A percentile compares a stretch with the other conserved stretches of the same genome.
Conservation (phyloP, 2,113 vertebrate species). For the Pluvianellus socialis region DNA sequence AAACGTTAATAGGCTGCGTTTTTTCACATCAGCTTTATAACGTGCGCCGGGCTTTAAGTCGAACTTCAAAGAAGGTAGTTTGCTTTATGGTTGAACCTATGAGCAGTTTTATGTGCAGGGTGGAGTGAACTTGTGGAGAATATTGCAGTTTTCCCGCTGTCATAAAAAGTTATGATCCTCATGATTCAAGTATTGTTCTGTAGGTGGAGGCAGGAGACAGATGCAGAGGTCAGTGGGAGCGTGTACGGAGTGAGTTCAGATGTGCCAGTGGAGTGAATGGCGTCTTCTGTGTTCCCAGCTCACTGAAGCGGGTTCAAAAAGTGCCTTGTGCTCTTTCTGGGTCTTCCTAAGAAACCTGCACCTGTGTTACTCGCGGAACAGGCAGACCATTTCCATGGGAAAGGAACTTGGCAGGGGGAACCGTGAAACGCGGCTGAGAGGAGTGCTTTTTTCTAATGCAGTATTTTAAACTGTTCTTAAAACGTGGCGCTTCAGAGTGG, state of each 20-base stretch:
- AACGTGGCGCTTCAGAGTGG: slow-evolving; percentile 15
- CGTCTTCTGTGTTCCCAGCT: not conserved
- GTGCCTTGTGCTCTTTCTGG: slow-evolving; percentile 32
- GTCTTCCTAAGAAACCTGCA: slow-evolving; percentile 21
- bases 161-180: slow-evolving; percentile 55
- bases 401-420: slow-evolving; percentile 53
- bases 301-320: slow-evolving; percentile 1
- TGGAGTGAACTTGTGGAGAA: slow-evolving; percentile 23
- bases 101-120: slow-evolving; percentile 60
- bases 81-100: slow-evolving; percentile 38
- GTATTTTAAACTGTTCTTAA: not conserved
- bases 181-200: not conserved
- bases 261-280: slow-evolving; percentile 13
- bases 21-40: not conserved
- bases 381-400: slow-evolving; percentile 51
- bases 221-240: slow-evolving; percentile 9
- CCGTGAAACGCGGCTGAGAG: not conserved
- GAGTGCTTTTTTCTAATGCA: not conserved
- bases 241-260: not conserved
- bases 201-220: slow-evolving; percentile 4
- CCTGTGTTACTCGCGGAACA: not conserved
- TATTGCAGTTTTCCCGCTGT: slow-evolving; percentile 47
- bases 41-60: not conserved
- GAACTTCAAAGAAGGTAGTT: slow-evolving; percentile 15
- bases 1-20: not conserved